Percentiles rank a stretch among this genome's conserved stretches.
Evolutionary conservation across 1,140 invertebrate genomes (phyloP).

Genomic region (Panulirus ornatus): DNA sequence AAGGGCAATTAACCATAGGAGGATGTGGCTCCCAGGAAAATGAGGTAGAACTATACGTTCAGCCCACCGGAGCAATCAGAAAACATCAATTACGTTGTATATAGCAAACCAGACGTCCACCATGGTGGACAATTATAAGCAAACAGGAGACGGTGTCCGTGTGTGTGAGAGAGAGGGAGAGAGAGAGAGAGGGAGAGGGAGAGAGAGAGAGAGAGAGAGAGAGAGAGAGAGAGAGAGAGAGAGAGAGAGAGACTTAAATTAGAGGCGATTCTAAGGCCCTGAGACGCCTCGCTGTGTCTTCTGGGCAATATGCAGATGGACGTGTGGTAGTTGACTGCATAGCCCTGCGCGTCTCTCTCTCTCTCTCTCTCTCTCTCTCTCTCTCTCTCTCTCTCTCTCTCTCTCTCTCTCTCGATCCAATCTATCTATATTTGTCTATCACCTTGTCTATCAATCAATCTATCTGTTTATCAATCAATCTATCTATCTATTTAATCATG

Average conservation of each 20-base stretch:
- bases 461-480: too few species aligned
- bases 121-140: background rate
- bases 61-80: background rate
- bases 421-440: too few species aligned
- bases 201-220: background rate
- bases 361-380: conserved; percentile 5
- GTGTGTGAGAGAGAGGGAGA: conserved; percentile 37
- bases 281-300: too few species aligned
- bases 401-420: too few species aligned
- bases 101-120: background rate
- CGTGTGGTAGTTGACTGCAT: background rate
- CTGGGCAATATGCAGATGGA: background rate
- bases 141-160: too few species aligned
- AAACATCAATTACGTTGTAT: background rate
- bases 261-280: too few species aligned
- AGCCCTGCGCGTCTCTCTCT: background rate
- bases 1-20: background rate
- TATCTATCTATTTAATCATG: too few species aligned
- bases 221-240: conserved; percentile 37
- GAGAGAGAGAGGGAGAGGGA: background rate
- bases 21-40: background rate
- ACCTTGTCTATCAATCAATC: too few species aligned
- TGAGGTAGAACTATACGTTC: background rate
- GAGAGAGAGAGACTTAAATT: background rate
- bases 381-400: conserved; percentile 8